Evolutionary conservation across 2,797 vertebrate genomes (phyloP).

Genomic region (Diglossa cyanea): DNA sequence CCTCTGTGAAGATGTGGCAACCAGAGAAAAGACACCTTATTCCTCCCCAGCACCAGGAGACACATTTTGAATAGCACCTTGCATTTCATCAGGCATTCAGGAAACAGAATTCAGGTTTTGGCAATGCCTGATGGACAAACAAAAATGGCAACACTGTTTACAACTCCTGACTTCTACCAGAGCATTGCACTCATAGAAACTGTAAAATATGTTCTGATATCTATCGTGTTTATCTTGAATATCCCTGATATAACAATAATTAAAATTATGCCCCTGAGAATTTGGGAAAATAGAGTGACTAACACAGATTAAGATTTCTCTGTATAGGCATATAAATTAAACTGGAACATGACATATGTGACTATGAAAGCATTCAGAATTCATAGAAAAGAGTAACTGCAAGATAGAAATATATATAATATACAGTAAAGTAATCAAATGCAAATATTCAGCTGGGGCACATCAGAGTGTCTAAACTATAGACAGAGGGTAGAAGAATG

Average conservation of each 20-base stretch:
- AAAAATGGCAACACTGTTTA: neutral
- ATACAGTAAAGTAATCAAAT: neutral
- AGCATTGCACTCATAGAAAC: neutral
- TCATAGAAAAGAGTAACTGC: neutral
- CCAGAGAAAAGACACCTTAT: no score
- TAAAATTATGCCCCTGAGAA: neutral
- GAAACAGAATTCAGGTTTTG: neutral
- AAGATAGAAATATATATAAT: neutral
- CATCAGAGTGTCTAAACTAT: neutral
- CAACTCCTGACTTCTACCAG: neutral
- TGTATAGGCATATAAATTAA: neutral
- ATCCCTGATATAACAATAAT: neutral
- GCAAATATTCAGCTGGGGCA: neutral
- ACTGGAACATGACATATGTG: neutral
- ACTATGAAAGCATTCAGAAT: neutral
- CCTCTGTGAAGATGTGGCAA: neutral
- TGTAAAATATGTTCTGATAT: neutral
- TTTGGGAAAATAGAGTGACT: neutral
- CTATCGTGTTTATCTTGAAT: neutral
- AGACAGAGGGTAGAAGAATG: neutral
- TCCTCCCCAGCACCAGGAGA: neutral
- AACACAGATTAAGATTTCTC: neutral
- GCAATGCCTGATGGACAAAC: neutral
- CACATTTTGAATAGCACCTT: neutral
- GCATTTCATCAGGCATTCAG: neutral